Evolutionary conservation across 2,797 vertebrate species (phyloP).

Genomic region (Gymnodraco acuticeps): DNA sequence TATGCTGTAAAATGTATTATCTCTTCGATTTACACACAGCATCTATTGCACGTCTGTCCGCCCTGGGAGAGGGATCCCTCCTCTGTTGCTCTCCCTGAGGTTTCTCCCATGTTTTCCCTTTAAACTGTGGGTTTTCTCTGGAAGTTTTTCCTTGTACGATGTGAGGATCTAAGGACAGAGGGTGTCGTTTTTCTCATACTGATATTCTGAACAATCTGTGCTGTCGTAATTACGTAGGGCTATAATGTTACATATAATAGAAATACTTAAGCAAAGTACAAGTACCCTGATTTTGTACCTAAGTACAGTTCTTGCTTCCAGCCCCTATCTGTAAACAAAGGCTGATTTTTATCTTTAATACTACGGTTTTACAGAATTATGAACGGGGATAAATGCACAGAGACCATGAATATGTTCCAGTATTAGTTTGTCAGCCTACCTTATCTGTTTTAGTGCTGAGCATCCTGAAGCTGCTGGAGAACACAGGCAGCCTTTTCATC

Average conservation of each 20-base stretch:
- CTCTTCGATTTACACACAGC: too few relatives aligned
- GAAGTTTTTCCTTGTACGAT: too few relatives aligned
- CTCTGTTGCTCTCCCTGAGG: too few relatives aligned
- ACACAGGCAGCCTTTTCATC: conserved; percentile 62
- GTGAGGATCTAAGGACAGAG: too few relatives aligned
- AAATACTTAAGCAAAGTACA: neutral
- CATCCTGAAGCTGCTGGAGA: conserved; percentile 34
- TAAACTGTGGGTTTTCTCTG: too few relatives aligned
- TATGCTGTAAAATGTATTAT: too few relatives aligned
- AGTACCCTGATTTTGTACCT: neutral
- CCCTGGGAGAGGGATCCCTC: too few relatives aligned
- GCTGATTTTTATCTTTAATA: neutral
- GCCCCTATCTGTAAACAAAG: neutral
- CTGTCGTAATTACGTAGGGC: too few relatives aligned
- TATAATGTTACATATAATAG: neutral
- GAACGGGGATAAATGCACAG: neutral
- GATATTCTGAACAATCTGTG: too few relatives aligned
- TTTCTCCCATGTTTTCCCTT: too few relatives aligned
- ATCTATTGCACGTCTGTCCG: too few relatives aligned
- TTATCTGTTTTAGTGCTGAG: conserved; percentile 73
- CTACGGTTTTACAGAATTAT: neutral
- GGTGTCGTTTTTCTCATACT: too few relatives aligned
- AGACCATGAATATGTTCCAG: neutral
- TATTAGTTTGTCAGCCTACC: conserved; percentile 62
- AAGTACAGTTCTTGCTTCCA: neutral